phyloP scores from a whole-genome alignment of 2,797 vertebrate genomes.

The Molossus molossus region DNA sequence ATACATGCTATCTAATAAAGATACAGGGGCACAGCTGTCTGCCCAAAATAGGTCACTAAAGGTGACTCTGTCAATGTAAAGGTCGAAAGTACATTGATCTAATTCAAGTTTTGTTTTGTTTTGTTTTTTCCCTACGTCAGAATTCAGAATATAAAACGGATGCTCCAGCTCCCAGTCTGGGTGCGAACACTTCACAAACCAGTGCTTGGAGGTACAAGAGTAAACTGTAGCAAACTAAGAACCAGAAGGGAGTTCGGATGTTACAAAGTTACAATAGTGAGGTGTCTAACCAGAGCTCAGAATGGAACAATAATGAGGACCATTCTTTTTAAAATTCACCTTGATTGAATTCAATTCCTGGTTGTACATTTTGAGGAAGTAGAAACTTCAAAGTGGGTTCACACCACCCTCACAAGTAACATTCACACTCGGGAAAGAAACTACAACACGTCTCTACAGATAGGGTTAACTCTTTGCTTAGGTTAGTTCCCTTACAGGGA shows the following conservation, averaged over 20 bases:
- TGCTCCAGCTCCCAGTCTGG: neutral
- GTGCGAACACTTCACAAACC: neutral
- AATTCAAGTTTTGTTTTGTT: neutral
- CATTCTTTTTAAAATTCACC: neutral
- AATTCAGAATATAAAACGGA: neutral
- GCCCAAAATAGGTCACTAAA: neutral
- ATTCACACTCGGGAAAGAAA: constrained; percentile 1
- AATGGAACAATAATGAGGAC: too few relatives aligned
- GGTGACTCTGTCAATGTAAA: neutral
- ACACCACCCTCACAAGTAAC: neutral
- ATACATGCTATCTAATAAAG: neutral
- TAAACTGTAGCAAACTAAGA: neutral
- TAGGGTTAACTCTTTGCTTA: neutral
- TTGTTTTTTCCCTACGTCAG: neutral
- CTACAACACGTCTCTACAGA: neutral
- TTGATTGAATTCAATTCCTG: neutral
- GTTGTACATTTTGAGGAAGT: neutral
- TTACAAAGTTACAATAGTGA: neutral
- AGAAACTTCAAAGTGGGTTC: neutral
- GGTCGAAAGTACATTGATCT: constrained; percentile 2
- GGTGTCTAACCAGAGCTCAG: neutral
- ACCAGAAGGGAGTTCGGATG: neutral
- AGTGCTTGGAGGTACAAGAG: neutral
- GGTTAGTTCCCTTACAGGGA: constrained; percentile 29
- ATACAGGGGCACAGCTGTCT: neutral